Base-by-base conservation (phyloP, 2,888 invertebrate genomes). In the Blastobasis lacticolella region DNA sequence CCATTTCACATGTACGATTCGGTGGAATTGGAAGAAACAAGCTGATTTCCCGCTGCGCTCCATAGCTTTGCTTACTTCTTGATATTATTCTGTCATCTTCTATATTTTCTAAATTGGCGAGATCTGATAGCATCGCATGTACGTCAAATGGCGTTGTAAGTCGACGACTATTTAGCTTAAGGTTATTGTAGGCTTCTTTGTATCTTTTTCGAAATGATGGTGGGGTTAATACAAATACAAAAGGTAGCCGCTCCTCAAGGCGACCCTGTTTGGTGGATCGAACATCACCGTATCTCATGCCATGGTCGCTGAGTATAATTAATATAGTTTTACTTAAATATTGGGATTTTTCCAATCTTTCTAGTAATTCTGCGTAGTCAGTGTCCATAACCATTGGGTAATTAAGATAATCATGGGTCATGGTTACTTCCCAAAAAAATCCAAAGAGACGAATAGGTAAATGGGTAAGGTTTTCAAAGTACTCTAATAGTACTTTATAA, bases 261-360 rank as follows among this genome's bases (percentile, higher is more conserved):
- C 91, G 88, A 0, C 94, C 94, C 74, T 95, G 94, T 71, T 92
- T 94, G 0, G 95, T 95, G 53, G 89, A 82, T 5, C 95, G 89
- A 57, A 95, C 94, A 4, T 82, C 83, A 1, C 95, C 96, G 91
- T 93, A 95, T 54, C 96, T 85, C 51, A 95, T 90, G 0, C 97
- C 97, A 66, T 96, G 96, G 69, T 96, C 96, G 70, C 95, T 95
- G 87, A 95, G 89, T 5, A 94, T 72, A 10, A 95, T 74, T 10
- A 92, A 55, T 7, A 91, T 88, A 0, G 94, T 93, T 10, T 90
- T 83, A 46, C 92, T 88, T 23, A 94, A 73, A 38, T 89, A 71
- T 0, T 87, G 83, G 0, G 77, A 66, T 0, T 69, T 53, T 36
- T 88, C 67, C 53, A 92, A 60, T 49, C 81, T 66, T 49, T 74